A percentile compares a stretch with the other conserved stretches of the same genome.
Conservation (phyloP, 1,140 invertebrate species). For the Zaprionus taronus region DNA sequence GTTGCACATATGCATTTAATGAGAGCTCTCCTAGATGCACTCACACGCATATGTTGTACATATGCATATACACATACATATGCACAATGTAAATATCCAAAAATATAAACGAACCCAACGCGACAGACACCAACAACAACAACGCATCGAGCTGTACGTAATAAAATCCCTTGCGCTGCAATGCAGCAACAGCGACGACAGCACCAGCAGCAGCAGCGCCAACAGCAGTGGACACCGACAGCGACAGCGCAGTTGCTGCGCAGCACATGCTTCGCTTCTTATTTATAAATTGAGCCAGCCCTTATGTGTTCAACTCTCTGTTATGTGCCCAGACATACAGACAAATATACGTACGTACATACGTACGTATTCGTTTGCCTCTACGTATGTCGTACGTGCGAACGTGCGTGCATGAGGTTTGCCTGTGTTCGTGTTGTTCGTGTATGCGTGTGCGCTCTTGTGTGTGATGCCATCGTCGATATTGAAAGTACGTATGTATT, state of each 20-base stretch:
- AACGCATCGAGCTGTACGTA: conserved; percentile 58
- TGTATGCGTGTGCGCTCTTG: conserved; percentile 72
- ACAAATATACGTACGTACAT: conserved; percentile 22
- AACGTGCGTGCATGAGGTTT: conserved; percentile 50
- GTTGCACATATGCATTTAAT: conserved; percentile 41
- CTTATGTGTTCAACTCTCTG: conserved; percentile 75
- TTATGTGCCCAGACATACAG: conserved; percentile 59
- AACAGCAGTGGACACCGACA: conserved; percentile 12
- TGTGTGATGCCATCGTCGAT: conserved; percentile 82
- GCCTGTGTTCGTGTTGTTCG: conserved; percentile 26
- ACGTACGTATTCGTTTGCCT: conserved; percentile 21
- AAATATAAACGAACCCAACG: conserved; percentile 74
- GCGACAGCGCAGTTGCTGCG: conserved; percentile 46
- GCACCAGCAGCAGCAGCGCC: conserved; percentile 9
- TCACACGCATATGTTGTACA: conserved; percentile 11
- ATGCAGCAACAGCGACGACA: conserved; percentile 30
- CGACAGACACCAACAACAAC: conserved; percentile 21
- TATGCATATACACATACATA: conserved; percentile 27
- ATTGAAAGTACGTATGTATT: conserved; percentile 72
- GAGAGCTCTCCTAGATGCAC: conserved; percentile 40
- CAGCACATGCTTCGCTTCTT: conserved; percentile 74
- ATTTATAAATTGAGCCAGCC: conserved; percentile 79
- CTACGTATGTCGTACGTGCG: conserved; percentile 37
- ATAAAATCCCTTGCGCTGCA: conserved; percentile 79
- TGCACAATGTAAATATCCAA: conserved; percentile 75